Base-by-base conservation (phyloP, 2,113 vertebrate species). In the Callopanchax toddi region DNA sequence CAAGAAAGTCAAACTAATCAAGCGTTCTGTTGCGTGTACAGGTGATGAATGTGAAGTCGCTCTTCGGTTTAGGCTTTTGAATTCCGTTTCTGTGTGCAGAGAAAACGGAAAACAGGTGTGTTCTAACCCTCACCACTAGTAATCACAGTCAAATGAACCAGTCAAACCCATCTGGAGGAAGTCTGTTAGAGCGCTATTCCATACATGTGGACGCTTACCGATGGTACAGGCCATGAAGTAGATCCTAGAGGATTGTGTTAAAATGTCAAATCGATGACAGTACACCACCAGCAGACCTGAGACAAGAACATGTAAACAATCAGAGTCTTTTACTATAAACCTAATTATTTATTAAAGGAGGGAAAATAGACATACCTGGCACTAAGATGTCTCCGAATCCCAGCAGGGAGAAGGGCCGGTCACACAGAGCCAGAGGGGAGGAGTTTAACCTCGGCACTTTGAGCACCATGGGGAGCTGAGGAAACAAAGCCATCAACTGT, bases 371-470 rank as follows among this genome's bases (percentile, higher is more conserved):
- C 29, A 68, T 93, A 99, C 97, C 97, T 95, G 97, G 97, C 67
- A 99, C 96, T 66, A 98, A 84, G 86, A 99, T 93, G 73, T 99
- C 97, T 7, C 97, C 97, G 9, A 99, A 97, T 60, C 97, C 97
- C 69, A 99, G 92, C 21, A 99, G 94, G 25, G 96, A 97, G 87
- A 98, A 99, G 48, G 96, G 96, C 23, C 95, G 88, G 84, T 96
- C 95, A 63, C 97, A 99, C 0, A 99, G 91, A 17, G 95, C 93
- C 87, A 97, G 52, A 0, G 95, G 95, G 0, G 96, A 98, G 40
- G 88, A 90, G 82, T 96, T 98, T 73, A 99, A 89, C 39, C 95
- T 73, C 0, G 97, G 97, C 23, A 99, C 97, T 83, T 98, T 99
- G 67, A 99, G 91, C 76, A 99, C 97, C 96, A 99, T 97, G 21